Evolutionary conservation across 2,797 vertebrate species (phyloP).

Genomic region (Chrysocyon brachyurus): DNA sequence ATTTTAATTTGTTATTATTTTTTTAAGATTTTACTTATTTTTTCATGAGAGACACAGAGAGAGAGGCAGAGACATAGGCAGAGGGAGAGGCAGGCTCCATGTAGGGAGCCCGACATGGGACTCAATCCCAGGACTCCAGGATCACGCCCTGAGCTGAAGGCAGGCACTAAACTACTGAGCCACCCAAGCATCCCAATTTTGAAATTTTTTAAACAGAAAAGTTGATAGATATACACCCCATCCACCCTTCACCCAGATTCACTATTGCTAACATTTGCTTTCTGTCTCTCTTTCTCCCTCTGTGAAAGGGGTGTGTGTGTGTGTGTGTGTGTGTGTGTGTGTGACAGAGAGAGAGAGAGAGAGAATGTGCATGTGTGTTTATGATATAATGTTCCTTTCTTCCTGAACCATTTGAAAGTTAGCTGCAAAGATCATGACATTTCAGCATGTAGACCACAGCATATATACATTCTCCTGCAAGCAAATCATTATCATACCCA

Average conservation of each 20-base stretch:
- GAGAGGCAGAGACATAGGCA: too few relatives aligned
- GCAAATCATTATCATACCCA: background rate
- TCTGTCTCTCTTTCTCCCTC: background rate
- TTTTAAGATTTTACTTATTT: too few relatives aligned
- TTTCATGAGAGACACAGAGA: too few relatives aligned
- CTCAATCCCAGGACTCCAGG: too few relatives aligned
- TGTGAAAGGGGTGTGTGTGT: background rate
- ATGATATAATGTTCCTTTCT: background rate
- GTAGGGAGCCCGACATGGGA: too few relatives aligned
- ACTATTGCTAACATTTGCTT: background rate
- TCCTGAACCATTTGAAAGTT: background rate
- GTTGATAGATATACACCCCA: background rate
- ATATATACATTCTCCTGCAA: background rate
- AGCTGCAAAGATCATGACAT: background rate
- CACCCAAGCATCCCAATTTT: background rate
- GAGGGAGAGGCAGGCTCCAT: too few relatives aligned
- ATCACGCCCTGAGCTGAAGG: too few relatives aligned
- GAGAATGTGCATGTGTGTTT: background rate
- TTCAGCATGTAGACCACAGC: background rate
- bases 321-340: too few relatives aligned
- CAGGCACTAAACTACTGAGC: too few relatives aligned
- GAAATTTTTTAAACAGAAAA: conserved; percentile 27
- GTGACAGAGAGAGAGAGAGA: too few relatives aligned
- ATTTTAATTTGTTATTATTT: background rate
- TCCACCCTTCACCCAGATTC: background rate